Evolutionary conservation across 2,113 vertebrate genomes (phyloP).

Genomic region (Albula goreensis): DNA sequence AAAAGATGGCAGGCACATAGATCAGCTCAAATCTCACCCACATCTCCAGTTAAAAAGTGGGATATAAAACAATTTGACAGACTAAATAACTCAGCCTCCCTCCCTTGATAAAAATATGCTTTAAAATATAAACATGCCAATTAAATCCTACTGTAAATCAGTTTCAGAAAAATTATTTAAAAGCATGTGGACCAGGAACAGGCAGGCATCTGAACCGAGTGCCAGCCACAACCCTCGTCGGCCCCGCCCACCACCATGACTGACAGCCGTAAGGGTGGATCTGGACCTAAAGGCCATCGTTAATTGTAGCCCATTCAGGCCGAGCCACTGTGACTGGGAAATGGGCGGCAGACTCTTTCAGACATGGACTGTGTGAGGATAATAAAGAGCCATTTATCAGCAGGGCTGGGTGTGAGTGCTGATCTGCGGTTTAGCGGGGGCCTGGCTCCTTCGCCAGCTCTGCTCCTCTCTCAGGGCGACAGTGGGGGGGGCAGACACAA

Average conservation of each 20-base stretch:
- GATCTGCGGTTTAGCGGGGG: slow-evolving; percentile 25
- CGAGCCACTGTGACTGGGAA: not conserved
- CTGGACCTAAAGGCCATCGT: not conserved
- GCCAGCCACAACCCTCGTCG: too few relatives aligned
- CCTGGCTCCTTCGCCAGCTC: slow-evolving; percentile 31
- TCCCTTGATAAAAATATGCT: not conserved
- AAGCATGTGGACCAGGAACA: too few relatives aligned
- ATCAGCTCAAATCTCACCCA: not conserved
- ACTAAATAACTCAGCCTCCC: not conserved
- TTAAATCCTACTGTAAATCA: not conserved
- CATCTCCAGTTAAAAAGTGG: not conserved
- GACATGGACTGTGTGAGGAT: not conserved
- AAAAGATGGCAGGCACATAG: slow-evolving; percentile 22
- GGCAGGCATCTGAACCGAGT: too few relatives aligned
- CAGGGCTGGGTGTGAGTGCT: slow-evolving; percentile 25
- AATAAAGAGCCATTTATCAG: not conserved
- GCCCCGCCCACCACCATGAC: too few relatives aligned
- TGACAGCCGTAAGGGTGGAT: not conserved
- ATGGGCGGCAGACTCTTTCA: not conserved
- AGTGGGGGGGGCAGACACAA: slow-evolving; percentile 23
- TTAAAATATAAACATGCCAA: not conserved
- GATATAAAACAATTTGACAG: not conserved
- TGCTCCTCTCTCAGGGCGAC: slow-evolving; percentile 13
- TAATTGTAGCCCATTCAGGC: not conserved
- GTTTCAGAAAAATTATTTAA: not conserved